A percentile compares a stretch with the other conserved stretches of the same genome.
Evolutionary conservation across 1,140 invertebrate species (phyloP).

Genomic region (Armadillidium nasatum): DNA sequence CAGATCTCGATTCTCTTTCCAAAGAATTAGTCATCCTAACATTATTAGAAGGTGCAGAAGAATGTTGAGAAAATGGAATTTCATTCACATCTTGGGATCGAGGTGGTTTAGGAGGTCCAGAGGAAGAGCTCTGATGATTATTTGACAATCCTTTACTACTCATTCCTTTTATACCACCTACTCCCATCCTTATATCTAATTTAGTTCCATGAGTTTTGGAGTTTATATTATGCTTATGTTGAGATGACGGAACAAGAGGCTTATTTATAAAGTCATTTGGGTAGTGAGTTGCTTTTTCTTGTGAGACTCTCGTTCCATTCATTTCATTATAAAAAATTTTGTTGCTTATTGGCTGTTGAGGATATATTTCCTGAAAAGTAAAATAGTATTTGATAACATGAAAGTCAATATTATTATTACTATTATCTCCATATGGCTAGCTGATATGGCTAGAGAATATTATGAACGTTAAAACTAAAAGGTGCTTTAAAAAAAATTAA

Average conservation of each 20-base stretch:
- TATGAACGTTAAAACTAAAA: too few relatives aligned
- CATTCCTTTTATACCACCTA: conserved; percentile 27
- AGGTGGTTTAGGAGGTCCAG: conserved; percentile 27
- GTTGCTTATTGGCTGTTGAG: too few relatives aligned
- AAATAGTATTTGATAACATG: too few relatives aligned
- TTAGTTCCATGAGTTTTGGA: conserved; percentile 11
- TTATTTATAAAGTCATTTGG: not conserved
- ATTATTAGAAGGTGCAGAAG: not conserved
- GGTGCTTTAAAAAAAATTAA: too few relatives aligned
- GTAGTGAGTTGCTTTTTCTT: not conserved
- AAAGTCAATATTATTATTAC: too few relatives aligned
- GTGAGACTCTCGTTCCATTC: too few relatives aligned
- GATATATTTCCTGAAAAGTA: too few relatives aligned
- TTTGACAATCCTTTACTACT: conserved; percentile 17
- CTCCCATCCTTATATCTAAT: conserved; percentile 27
- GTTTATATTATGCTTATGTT: not conserved
- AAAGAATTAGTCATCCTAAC: not conserved
- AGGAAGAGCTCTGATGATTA: not conserved
- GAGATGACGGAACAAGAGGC: not conserved
- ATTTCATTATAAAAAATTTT: too few relatives aligned
- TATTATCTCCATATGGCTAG: too few relatives aligned
- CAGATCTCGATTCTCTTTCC: conserved; percentile 20
- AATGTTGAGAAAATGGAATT: conserved; percentile 8
- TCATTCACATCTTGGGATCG: conserved; percentile 10
- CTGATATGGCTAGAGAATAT: too few relatives aligned